These are phyloP conservation scores for Apogon talboti DNA, from an alignment of 2,797 vertebrate genomes.

Conservation along the genomic window DNA sequence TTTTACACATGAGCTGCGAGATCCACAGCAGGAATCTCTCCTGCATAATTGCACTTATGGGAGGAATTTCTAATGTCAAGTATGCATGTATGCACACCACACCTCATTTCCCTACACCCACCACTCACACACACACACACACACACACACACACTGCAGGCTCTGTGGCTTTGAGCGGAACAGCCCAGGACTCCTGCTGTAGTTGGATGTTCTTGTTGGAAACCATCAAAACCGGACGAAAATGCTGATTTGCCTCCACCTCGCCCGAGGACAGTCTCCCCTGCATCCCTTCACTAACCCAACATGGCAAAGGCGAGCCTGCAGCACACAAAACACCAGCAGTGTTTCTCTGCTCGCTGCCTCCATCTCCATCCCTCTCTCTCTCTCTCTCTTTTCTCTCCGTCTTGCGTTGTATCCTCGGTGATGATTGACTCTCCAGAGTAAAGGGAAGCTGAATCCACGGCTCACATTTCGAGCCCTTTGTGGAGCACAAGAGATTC, in stretches of 20 bases:
- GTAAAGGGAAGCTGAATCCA: constrained; percentile 75
- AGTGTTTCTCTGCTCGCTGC: constrained; percentile 41
- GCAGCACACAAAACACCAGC: constrained; percentile 63
- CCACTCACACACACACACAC: constrained; percentile 4
- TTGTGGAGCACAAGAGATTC: constrained; percentile 80
- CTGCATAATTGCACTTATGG: constrained; percentile 53
- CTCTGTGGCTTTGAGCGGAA: constrained; percentile 43
- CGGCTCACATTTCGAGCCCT: constrained; percentile 80
- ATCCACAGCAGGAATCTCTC: constrained; percentile 21
- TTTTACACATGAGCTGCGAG: constrained; percentile 13
- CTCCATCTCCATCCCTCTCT: constrained; percentile 6
- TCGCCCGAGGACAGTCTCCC: constrained; percentile 51
- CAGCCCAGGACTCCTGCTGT: constrained; percentile 27
- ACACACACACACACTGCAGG: constrained; percentile 24
- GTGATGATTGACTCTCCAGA: constrained; percentile 82
- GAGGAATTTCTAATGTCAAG: constrained; percentile 38
- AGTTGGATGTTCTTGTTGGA: constrained; percentile 59
- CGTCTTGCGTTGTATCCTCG: constrained; percentile 71
- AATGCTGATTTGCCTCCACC: constrained; percentile 64
- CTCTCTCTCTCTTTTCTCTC: constrained; percentile 39
- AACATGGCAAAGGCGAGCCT: constrained; percentile 56
- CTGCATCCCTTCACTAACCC: constrained; percentile 60
- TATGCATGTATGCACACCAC: constrained; percentile 4
- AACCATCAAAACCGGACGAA: constrained; percentile 64
- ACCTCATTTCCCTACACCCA: constrained; percentile 29